Conservation (phyloP, 2,888 invertebrate species). For the Lobophora halterata region DNA sequence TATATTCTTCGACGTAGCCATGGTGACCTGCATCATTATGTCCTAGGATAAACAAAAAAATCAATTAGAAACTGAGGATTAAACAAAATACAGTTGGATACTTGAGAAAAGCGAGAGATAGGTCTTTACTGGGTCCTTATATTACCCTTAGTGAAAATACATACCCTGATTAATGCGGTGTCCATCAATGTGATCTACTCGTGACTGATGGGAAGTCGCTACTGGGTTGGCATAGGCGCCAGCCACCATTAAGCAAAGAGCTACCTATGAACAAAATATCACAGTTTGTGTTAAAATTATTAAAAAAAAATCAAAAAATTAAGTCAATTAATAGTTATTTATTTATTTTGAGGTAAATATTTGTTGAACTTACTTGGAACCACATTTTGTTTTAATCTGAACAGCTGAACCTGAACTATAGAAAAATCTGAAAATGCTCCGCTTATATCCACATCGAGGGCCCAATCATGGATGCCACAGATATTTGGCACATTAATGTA, state of each 20-base stretch:
- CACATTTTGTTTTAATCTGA: slow-evolving; percentile 47
- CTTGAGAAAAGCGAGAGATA: too few relatives aligned
- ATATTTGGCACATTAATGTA: slow-evolving; percentile 43
- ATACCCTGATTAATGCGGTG: slow-evolving; percentile 34
- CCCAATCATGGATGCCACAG: slow-evolving; percentile 33
- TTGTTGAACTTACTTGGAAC: slow-evolving; percentile 56
- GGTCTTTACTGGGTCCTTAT: too few relatives aligned
- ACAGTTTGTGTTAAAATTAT: too few relatives aligned
- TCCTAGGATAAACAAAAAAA: too few relatives aligned
- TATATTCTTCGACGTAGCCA: slow-evolving; percentile 24
- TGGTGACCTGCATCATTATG: slow-evolving; percentile 21
- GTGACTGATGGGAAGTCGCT: slow-evolving; percentile 52
- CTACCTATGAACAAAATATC: slow-evolving; percentile 37
- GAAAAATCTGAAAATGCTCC: slow-evolving; percentile 24
- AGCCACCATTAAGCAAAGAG: slow-evolving; percentile 44
- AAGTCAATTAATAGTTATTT: too few relatives aligned
- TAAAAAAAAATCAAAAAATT: neutral
- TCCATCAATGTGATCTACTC: slow-evolving; percentile 40
- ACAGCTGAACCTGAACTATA: slow-evolving; percentile 52
- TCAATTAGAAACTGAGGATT: too few relatives aligned
- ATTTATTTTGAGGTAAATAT: too few relatives aligned
- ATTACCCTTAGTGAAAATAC: too few relatives aligned
- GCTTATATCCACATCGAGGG: slow-evolving; percentile 44
- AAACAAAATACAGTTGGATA: too few relatives aligned
- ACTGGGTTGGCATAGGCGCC: slow-evolving; percentile 43